phyloP scores from a whole-genome alignment of 2,888 invertebrate genomes.

The Psylliodes chrysocephalus region DNA sequence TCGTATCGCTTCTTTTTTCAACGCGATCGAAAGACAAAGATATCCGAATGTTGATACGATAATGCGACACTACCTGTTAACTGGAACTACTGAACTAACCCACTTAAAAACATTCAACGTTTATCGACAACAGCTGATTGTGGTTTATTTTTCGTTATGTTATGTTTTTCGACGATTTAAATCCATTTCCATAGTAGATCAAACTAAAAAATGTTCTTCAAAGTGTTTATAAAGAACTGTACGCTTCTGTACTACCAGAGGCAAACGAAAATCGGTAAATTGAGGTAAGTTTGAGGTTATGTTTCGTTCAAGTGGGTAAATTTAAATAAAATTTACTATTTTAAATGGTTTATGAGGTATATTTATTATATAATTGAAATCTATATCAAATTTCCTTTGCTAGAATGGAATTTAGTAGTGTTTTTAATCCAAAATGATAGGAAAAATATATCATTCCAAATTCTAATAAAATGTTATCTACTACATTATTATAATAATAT shows the following conservation, averaged over 20 bases:
- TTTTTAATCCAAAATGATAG: too few relatives aligned
- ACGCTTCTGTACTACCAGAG: conserved; percentile 59
- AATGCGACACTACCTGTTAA: conserved; percentile 43
- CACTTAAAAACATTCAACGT: not conserved
- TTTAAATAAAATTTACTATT: conserved; percentile 43
- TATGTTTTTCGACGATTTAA: not conserved
- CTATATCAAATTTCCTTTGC: too few relatives aligned
- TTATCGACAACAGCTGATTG: conserved; percentile 22
- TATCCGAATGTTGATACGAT: conserved; percentile 22
- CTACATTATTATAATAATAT: too few relatives aligned
- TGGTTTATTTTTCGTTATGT: not conserved
- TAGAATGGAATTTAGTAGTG: too few relatives aligned
- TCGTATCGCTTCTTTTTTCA: conserved; percentile 30
- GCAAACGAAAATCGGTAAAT: conserved; percentile 55
- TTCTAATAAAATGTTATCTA: too few relatives aligned
- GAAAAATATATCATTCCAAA: too few relatives aligned
- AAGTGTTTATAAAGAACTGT: conserved; percentile 57
- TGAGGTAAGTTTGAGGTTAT: conserved; percentile 55
- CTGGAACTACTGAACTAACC: conserved; percentile 7
- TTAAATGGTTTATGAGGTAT: too few relatives aligned
- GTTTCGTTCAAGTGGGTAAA: conserved; percentile 27
- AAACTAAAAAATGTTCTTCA: conserved; percentile 54
- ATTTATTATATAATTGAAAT: too few relatives aligned
- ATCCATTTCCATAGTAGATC: not conserved
- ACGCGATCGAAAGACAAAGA: conserved; percentile 23